Percentiles rank a stretch among this genome's conserved stretches.
Evolutionary conservation across 1,140 invertebrate species (phyloP).

Genomic region (Apis cerana): DNA sequence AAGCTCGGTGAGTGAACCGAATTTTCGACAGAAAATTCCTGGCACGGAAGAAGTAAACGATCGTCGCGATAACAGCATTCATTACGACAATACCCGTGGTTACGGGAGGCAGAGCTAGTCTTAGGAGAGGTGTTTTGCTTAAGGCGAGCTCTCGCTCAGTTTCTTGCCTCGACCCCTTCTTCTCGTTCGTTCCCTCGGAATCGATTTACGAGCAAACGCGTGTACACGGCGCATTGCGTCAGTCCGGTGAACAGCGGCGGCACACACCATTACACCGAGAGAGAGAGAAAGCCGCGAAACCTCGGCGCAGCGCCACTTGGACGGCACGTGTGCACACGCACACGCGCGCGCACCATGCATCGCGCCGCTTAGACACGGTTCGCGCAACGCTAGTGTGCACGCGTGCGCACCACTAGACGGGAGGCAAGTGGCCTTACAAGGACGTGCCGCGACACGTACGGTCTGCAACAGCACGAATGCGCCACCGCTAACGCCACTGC

Average conservation of each 20-base stretch:
- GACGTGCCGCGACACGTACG: conserved; percentile 71
- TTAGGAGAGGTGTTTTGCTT: conserved; percentile 52
- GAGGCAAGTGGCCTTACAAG: conserved; percentile 80
- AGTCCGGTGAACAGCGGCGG: conserved; percentile 27
- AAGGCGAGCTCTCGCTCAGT: conserved; percentile 53
- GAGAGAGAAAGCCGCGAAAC: conserved; percentile 9
- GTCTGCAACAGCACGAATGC: conserved; percentile 45
- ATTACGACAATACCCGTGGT: conserved; percentile 64
- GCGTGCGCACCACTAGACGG: conserved; percentile 55
- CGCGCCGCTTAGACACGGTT: conserved; percentile 34
- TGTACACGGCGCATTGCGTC: conserved; percentile 57
- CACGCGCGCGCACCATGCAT: neutral
- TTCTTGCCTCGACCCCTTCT: conserved; percentile 52
- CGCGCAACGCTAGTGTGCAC: conserved; percentile 31
- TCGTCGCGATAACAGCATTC: conserved; percentile 54
- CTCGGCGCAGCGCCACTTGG: conserved; percentile 32
- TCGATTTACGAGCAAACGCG: conserved; percentile 67
- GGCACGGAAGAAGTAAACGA: conserved; percentile 39
- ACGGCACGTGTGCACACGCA: conserved; percentile 35
- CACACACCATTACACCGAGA: neutral
- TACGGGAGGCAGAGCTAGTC: conserved; percentile 41
- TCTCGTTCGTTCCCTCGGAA: conserved; percentile 53
- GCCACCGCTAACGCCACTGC: conserved; percentile 46
- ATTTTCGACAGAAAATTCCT: conserved; percentile 7
- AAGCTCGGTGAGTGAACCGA: conserved; percentile 16